Conservation (phyloP, 2,888 invertebrate species). For the Drosophila recens region DNA sequence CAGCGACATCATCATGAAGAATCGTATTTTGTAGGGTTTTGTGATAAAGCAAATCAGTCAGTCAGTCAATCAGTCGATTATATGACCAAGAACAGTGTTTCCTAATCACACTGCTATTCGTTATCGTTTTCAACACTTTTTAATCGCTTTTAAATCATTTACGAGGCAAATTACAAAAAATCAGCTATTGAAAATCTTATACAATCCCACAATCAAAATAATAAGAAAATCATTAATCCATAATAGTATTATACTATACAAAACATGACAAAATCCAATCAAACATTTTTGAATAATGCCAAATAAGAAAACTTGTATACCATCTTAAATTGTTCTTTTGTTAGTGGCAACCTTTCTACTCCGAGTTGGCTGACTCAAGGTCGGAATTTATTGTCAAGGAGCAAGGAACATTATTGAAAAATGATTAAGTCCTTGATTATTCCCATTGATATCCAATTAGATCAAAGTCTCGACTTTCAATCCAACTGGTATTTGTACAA, state of each 20-base stretch:
- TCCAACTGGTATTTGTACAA: too few relatives aligned
- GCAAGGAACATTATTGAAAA: too few relatives aligned
- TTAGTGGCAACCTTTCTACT: too few relatives aligned
- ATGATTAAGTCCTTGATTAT: too few relatives aligned
- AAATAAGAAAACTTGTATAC: too few relatives aligned
- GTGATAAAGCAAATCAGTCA: conserved; percentile 44
- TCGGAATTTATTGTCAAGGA: too few relatives aligned
- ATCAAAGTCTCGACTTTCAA: too few relatives aligned
- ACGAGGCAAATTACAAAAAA: conserved; percentile 70
- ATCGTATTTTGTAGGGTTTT: background rate
- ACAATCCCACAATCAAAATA: conserved; percentile 24
- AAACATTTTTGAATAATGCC: background rate
- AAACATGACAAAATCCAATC: conserved; percentile 1
- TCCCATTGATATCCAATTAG: too few relatives aligned
- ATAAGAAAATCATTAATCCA: conserved; percentile 22
- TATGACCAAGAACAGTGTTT: conserved; percentile 45
- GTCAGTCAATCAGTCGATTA: conserved; percentile 60
- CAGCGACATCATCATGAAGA: conserved; percentile 1
- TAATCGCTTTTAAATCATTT: conserved; percentile 73
- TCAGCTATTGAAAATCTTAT: conserved; percentile 56
- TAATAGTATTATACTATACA: background rate
- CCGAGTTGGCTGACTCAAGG: too few relatives aligned
- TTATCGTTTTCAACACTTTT: conserved; percentile 53
- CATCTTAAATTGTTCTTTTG: too few relatives aligned
- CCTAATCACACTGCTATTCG: conserved; percentile 53